Conservation (phyloP, 2,113 vertebrate genomes). For the Archilochus colubris region DNA sequence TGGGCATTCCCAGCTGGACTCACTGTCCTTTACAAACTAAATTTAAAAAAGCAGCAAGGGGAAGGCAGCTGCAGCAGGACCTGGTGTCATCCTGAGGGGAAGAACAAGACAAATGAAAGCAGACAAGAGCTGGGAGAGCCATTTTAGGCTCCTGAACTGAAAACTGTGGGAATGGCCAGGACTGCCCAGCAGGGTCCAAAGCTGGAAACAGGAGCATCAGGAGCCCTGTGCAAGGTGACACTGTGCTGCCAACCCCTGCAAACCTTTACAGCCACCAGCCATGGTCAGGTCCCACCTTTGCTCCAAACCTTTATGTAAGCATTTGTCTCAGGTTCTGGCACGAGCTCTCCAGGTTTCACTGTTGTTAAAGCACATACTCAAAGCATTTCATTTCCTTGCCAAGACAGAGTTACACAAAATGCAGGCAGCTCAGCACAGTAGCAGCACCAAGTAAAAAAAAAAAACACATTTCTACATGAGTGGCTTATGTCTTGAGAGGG, state of each 20-base stretch:
- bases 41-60: slow-evolving; percentile 60
- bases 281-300: neutral
- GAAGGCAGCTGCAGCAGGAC: slow-evolving; percentile 72
- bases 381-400: neutral
- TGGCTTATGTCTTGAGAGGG: rapidly evolving
- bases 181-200: neutral
- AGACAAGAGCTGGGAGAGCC: slow-evolving; percentile 53
- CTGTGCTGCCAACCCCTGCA: neutral
- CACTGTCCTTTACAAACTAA: slow-evolving; percentile 65
- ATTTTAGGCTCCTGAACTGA: neutral
- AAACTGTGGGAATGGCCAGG: neutral
- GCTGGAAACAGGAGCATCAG: neutral
- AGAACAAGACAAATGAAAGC: slow-evolving; percentile 67
- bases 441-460: neutral
- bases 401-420: neutral
- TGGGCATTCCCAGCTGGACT: slow-evolving; percentile 63
- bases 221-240: neutral
- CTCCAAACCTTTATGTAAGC: neutral
- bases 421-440: neutral
- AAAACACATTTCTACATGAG: neutral
- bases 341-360: neutral
- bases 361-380: neutral
- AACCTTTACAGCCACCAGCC: neutral
- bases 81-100: slow-evolving; percentile 58
- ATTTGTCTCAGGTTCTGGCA: neutral